Evolutionary conservation across 2,113 vertebrate genomes (phyloP), one percentile per base, ranked within the genome.

Genomic region (Anolis carolinensis): DNA sequence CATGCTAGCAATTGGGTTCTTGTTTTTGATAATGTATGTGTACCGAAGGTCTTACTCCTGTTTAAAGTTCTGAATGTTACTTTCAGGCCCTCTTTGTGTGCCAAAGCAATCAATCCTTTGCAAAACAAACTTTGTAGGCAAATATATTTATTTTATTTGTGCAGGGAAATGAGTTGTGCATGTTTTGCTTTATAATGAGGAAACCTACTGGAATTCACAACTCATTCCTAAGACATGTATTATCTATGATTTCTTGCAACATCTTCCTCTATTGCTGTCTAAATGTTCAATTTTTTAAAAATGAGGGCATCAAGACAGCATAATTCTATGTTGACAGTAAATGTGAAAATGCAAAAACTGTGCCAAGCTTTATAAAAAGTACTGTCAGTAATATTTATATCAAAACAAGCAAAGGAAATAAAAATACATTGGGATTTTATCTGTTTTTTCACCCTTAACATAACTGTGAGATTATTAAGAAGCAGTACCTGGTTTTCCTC

Each of bases 111-210:
- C 72, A 85, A 73, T 73, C 27, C 39, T 86, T 23, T 14, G 68
- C 21, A 90, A 90, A 89, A 48, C 25, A 87, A 84, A 1, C 2
- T 11, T 72, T 1, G 50, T 0, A 52, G 44, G 1, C 67, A 84
- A 67, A 76, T 84, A 67, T 81, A 82, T 71, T 63, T 81, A 63
- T 86, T 89, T 87, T 4, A 44, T 80, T 91, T 92, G 2, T 50
- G 82, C 30, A 85, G 27, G 25, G n/a, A 86, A 88, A 82, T 30
- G 87, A 82, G 7, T 71, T 52, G 3, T n/a, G 76, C 7, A 81
- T 79, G n/a, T 32, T 87, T 87, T 48, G 21, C 72, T 50, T 5
- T 85, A 59, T 67, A 59, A 67, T 13, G 87, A 85, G 65, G 87
- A 83, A 0, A 67, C 3, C 14, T 16, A 79, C 0, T 36, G 8